Evolutionary conservation across 2,797 vertebrate species (phyloP).

Genomic region (Thalassophryne amazonica): DNA sequence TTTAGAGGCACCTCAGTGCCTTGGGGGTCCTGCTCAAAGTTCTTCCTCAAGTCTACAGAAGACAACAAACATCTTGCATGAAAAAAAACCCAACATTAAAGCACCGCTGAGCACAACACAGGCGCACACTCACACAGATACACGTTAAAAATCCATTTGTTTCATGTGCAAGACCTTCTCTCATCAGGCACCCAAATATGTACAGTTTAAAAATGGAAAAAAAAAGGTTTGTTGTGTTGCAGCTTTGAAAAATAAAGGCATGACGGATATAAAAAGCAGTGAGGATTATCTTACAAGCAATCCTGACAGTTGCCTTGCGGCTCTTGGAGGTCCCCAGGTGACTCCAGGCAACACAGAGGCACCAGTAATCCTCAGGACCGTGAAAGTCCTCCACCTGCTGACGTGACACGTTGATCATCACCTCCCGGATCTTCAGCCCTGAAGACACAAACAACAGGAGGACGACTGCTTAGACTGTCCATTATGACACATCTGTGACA

Average conservation of each 20-base stretch:
- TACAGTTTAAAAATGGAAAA: not conserved
- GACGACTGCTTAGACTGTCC: conserved; percentile 27
- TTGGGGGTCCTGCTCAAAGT: conserved; percentile 97
- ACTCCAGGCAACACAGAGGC: conserved; percentile 96
- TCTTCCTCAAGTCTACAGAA: conserved; percentile 89
- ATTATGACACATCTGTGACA: conserved; percentile 12
- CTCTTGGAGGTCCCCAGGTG: conserved; percentile 97
- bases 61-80: conserved; percentile 44
- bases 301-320: conserved; percentile 92
- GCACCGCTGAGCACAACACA: not conserved
- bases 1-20: conserved; percentile 95
- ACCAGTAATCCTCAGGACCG: conserved; percentile 96
- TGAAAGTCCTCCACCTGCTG: conserved; percentile 99
- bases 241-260: too few relatives aligned
- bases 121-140: not conserved
- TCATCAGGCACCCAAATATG: not conserved
- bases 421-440: conserved; percentile 93
- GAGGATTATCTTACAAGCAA: conserved; percentile 86
- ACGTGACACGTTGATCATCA: conserved; percentile 94
- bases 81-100: conserved; percentile 2
- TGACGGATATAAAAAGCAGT: conserved; percentile 20
- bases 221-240: too few relatives aligned
- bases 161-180: conserved; percentile 24
- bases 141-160: conserved; percentile 4
- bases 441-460: conserved; percentile 20